phyloP scores from a whole-genome alignment of 2,113 vertebrate species.

The Myodes glareolus region DNA sequence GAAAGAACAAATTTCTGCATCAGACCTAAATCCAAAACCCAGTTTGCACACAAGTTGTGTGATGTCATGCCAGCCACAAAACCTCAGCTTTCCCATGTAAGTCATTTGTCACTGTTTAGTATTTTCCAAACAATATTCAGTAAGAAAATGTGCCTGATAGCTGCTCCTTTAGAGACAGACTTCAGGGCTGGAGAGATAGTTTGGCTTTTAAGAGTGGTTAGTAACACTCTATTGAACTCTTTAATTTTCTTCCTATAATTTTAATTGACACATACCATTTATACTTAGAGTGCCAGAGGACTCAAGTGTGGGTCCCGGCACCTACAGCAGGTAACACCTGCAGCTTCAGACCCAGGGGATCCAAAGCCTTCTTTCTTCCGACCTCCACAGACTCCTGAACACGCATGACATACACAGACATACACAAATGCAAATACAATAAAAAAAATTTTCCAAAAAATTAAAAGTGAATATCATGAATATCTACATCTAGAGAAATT shows the following conservation, averaged over 20 bases:
- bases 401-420: not conserved
- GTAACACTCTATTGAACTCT: not conserved
- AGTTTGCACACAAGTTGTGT: no score
- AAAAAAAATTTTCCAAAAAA: not conserved
- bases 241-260: not conserved
- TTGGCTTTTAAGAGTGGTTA: not conserved
- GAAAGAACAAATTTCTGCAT: not conserved
- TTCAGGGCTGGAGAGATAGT: not conserved
- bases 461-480: not conserved
- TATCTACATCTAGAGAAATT: not conserved
- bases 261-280: not conserved
- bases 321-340: not conserved
- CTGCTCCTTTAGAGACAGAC: not conserved
- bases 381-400: not conserved
- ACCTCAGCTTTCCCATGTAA: not conserved
- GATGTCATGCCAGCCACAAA: no score
- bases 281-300: not conserved
- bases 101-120: not conserved
- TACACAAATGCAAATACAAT: not conserved
- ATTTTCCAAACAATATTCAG: not conserved
- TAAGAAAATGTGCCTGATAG: not conserved
- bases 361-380: not conserved
- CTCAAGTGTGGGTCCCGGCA: not conserved
- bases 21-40: not conserved
- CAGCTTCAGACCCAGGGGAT: not conserved